These are phyloP conservation scores for Manduca sexta DNA, from an alignment of 1,140 invertebrate species.

Conservation along the genomic window DNA sequence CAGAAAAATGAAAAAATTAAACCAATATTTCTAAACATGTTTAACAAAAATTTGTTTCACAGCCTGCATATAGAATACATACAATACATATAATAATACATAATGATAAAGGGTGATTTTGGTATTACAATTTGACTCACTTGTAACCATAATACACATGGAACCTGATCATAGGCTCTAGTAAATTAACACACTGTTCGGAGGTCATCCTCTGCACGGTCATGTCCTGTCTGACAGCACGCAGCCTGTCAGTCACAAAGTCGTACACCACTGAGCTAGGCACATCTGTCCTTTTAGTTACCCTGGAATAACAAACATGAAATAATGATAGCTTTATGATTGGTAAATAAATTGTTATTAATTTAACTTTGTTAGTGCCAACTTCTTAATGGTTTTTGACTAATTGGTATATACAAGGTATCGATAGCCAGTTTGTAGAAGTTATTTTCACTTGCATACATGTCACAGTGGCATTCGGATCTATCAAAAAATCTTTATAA, in stretches of 20 bases:
- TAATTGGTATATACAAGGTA: too few species aligned
- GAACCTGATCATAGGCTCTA: slow-evolving; percentile 82
- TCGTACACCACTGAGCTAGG: slow-evolving; percentile 78
- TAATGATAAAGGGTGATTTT: neutral
- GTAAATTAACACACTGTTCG: slow-evolving; percentile 71
- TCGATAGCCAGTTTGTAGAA: too few species aligned
- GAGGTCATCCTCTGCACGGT: slow-evolving; percentile 79
- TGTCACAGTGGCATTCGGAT: too few species aligned
- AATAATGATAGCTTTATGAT: neutral
- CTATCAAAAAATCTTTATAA: too few species aligned
- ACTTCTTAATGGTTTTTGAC: too few species aligned
- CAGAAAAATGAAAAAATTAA: too few species aligned
- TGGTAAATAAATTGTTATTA: slow-evolving; percentile 2
- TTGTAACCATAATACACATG: slow-evolving; percentile 80
- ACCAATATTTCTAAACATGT: too few species aligned
- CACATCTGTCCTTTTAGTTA: slow-evolving; percentile 67
- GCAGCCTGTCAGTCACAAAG: slow-evolving; percentile 83
- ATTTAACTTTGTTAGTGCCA: slow-evolving; percentile 1
- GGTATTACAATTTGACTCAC: slow-evolving; percentile 55
- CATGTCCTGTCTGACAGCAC: slow-evolving; percentile 84
- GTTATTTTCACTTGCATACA: too few species aligned
- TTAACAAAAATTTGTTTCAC: too few species aligned
- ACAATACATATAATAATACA: too few species aligned
- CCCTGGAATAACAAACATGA: slow-evolving; percentile 58
- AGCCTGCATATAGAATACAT: too few species aligned